Evolutionary conservation across 2,797 vertebrate species (phyloP).

Genomic region (Dermochelys coriacea): DNA sequence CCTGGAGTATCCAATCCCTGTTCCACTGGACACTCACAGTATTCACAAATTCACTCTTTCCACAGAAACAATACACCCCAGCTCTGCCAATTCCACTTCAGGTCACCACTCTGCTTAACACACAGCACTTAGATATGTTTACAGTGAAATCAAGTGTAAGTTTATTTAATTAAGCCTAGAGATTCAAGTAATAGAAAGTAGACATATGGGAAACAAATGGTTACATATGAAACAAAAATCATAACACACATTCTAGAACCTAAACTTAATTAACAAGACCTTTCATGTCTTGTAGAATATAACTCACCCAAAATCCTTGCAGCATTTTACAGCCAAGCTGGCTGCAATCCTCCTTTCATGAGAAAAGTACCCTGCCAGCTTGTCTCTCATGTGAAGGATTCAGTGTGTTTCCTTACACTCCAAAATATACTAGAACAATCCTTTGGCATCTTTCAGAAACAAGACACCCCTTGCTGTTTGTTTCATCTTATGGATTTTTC

Average conservation of each 20-base stretch:
- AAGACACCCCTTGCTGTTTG: neutral
- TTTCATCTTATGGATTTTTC: neutral
- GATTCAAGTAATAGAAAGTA: too few species aligned
- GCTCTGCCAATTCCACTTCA: neutral
- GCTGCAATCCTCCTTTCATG: neutral
- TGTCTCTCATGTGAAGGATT: neutral
- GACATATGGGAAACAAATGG: too few species aligned
- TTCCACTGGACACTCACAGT: neutral
- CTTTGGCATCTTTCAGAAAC: neutral
- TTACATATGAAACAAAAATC: neutral
- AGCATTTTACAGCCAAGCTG: neutral
- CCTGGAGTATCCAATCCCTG: neutral
- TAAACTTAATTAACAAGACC: neutral
- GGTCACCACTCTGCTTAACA: too few species aligned
- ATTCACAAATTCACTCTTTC: neutral
- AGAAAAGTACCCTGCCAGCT: neutral
- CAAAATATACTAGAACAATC: neutral
- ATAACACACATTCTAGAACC: neutral
- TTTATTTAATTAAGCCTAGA: too few species aligned
- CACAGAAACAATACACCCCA: neutral
- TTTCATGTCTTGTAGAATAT: neutral
- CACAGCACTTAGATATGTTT: too few species aligned
- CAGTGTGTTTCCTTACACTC: neutral
- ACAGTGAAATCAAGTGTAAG: neutral
- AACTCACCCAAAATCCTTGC: neutral